Evolutionary conservation across 1,140 invertebrate genomes (phyloP), one percentile per base, ranked within the genome.

Genomic region (Pseudomyrmex cubaensis): DNA sequence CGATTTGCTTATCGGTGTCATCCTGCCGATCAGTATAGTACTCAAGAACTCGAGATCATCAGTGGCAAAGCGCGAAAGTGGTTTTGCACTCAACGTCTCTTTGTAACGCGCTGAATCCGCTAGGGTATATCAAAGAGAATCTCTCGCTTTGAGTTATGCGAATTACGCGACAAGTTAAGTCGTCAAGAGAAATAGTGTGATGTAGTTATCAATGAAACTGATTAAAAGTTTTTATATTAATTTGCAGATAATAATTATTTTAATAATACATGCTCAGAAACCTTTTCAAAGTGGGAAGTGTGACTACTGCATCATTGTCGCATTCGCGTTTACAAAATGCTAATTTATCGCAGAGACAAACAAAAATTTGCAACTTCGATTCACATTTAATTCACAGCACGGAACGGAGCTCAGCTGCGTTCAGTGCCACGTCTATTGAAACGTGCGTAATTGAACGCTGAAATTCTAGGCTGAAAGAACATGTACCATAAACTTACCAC

Each of bases 401-500:
- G 25, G 56, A 72, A 80, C 66, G 54, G 15, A 80, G 54, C 12
- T 80, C 74, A 80, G 82, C 82, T 80, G 82, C 80, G 74, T 87
- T 57, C 73, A 77, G 62, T 76, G 46, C 62, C 70, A 54, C 69
- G n/a, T 80, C 22, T 75, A 76, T 66, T 70, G 63, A 59, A 63
- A 35, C 67, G 73, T 76, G 46, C 52, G 22, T 25, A 44, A 22
- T 46, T 46, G 64, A 17, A 83, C 25, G 17, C 5, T 59, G 35
- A 22, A 70, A n/a, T 66, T 85, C 44, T 67, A 50, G 25, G 80
- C 63, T 69, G 63, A 87, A 64, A 77, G 46, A 85, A 77, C 77
- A 83, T 62, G 48, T 85, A 67, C 84, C 76, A 82, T 83, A 66
- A 82, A 89, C 88, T 89, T 89, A 89, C 88, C 88, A 75, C 87